These are phyloP conservation scores for Kryptopterus vitreolus DNA, from an alignment of 2,797 vertebrate species.

Conservation along the genomic window DNA sequence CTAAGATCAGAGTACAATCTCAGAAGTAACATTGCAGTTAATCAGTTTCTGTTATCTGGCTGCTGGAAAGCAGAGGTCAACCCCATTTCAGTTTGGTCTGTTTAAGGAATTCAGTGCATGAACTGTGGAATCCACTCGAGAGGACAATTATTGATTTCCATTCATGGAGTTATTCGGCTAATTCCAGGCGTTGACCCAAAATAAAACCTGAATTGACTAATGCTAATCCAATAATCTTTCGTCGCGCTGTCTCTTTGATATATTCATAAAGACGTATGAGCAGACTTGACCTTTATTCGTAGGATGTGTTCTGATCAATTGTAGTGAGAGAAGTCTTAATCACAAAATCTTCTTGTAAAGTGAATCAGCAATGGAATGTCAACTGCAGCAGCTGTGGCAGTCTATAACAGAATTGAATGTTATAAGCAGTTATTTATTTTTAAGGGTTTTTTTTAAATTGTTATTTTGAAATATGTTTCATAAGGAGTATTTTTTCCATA, in stretches of 20 bases:
- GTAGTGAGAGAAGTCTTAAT: background rate
- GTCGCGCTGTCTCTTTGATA: background rate
- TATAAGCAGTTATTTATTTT: background rate
- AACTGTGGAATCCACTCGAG: conserved; percentile 20
- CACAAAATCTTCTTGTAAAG: background rate
- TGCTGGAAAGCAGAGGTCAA: conserved; percentile 9
- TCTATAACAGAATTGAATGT: background rate
- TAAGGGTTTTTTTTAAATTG: no score
- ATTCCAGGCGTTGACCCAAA: conserved; percentile 15
- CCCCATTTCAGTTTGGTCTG: conserved; percentile 1
- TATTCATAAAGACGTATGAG: conserved; percentile 14
- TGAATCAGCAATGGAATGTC: background rate
- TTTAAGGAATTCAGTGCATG: conserved; percentile 30
- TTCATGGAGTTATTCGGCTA: conserved; percentile 33
- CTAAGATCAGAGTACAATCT: conserved; percentile 5
- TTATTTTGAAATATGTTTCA: background rate
- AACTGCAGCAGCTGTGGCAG: background rate
- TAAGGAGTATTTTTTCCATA: background rate
- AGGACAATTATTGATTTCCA: conserved; percentile 37
- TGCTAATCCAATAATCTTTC: conserved; percentile 13
- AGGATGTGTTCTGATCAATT: background rate
- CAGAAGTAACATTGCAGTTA: background rate
- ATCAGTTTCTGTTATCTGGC: conserved; percentile 18
- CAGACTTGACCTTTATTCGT: background rate
- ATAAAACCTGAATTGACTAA: background rate